A percentile compares a stretch with the other conserved stretches of the same genome.
Conservation (phyloP, 2,888 invertebrate genomes). For the Tridacna gigas region DNA sequence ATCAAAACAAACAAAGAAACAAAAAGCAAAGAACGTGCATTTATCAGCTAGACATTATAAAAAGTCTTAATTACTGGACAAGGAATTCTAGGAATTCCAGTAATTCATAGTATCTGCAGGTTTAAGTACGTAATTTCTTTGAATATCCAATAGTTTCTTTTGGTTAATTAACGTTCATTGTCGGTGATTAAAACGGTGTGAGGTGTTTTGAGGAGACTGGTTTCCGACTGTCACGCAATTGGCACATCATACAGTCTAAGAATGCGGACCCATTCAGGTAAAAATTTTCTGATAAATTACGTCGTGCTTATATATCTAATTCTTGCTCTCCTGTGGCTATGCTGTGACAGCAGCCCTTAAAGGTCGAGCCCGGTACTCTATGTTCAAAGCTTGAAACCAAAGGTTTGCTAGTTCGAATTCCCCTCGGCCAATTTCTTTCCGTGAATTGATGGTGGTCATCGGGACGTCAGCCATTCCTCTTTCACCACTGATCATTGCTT, state of each 20-base stretch:
- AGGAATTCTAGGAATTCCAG: constrained; percentile 13
- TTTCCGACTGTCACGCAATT: constrained; percentile 19
- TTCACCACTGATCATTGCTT: no score
- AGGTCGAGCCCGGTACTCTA: no score
- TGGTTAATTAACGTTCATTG: constrained; percentile 27
- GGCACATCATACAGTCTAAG: neutral
- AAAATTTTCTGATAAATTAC: no score
- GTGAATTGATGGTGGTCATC: no score
- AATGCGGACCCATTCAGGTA: no score
- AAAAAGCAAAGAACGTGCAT: constrained; percentile 1
- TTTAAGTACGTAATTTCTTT: constrained; percentile 15
- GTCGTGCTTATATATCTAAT: no score
- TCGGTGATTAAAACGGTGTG: constrained; percentile 8
- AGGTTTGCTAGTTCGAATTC: no score
- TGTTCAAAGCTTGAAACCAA: no score
- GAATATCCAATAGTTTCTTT: constrained; percentile 19
- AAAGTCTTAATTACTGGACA: constrained; percentile 6
- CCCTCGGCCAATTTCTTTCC: no score
- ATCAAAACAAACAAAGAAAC: constrained; percentile 1
- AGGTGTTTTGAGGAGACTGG: constrained; percentile 6
- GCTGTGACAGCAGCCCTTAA: no score
- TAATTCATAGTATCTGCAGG: constrained; percentile 1
- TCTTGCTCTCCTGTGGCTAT: no score
- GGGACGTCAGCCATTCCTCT: no score
- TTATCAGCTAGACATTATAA: neutral